Conservation (phyloP, 1,140 invertebrate genomes). For the Hycleus cichorii region DNA sequence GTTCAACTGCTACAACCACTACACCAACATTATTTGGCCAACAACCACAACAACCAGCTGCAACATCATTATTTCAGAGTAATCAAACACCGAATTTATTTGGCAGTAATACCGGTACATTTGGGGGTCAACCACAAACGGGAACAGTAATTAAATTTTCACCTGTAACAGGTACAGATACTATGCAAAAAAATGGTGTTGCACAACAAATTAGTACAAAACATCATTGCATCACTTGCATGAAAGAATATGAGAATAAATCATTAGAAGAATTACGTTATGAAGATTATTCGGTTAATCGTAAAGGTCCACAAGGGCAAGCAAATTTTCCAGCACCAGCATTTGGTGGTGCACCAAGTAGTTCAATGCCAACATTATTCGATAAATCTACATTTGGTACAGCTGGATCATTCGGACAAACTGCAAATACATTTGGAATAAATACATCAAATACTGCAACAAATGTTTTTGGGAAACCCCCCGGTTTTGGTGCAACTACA, state of each 20-base stretch:
- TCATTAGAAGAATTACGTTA: constrained; percentile 87
- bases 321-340: constrained; percentile 24
- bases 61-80: constrained; percentile 32
- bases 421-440: constrained; percentile 39
- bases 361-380: constrained; percentile 43
- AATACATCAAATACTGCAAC: constrained; percentile 25
- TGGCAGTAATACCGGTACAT: constrained; percentile 17
- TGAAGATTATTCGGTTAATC: constrained; percentile 86
- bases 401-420: constrained; percentile 33
- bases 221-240: constrained; percentile 93
- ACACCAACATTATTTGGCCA: constrained; percentile 29
- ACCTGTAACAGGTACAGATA: constrained; percentile 80
- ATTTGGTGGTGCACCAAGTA: constrained; percentile 28
- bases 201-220: constrained; percentile 78
- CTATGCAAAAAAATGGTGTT: constrained; percentile 80
- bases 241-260: constrained; percentile 96
- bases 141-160: constrained; percentile 82
- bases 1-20: constrained; percentile 43
- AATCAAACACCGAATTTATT: constrained; percentile 25
- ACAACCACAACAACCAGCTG: constrained; percentile 23
- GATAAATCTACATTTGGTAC: constrained; percentile 39
- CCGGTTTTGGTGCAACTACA: constrained; percentile 36
- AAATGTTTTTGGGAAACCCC: constrained; percentile 35
- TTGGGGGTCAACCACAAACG: constrained; percentile 24
- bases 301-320: constrained; percentile 56